Evolutionary conservation across 2,113 vertebrate species (phyloP), one percentile per base, ranked within the genome.

Genomic region (Oreochromis niloticus): DNA sequence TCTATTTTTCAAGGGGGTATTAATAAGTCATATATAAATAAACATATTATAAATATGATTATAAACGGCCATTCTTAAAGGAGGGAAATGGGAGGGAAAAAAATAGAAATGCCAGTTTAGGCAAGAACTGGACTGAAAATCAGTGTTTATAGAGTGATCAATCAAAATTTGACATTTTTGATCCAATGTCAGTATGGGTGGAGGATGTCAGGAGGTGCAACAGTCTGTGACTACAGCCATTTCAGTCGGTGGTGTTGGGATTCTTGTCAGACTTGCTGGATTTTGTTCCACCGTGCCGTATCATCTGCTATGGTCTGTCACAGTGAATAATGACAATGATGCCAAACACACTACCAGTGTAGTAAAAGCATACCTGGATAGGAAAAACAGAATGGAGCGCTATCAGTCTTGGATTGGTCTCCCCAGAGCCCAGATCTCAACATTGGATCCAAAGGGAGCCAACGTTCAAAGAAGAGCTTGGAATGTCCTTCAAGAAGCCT

Each of bases 71-170:
- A 22, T 66, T 66, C 34, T 66, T 39, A 22, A 39, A 66, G 34
- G 34, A 22, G 61, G 17, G 19, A 1, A 66, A n/a, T 66, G 4
- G 32, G 6, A 66, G 34, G 10, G 0, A 13, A n/a, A 39, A 22
- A 22, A 39, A 7, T 24, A 36, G 34, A 3, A 36, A 36, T 36
- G 34, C 34, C 34, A 34, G 6, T 34, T 34, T 34, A 34, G 34
- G 24, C 34, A 39, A 66, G 61, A 66, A 66, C 61, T 66, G 10
- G 34, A 73, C 41, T 75, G 41, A 75, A 75, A 75, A 48, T 75
- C 68, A 11, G 41, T 48, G 22, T 10, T 50, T 75, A 19, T 50
- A 17, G 24, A 75, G 14, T 12, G 24, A 27, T 75, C 41, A 32
- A 7, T 48, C 43, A 30, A 75, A 30, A 19, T 30, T 6, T 12